Conservation (phyloP, 2,113 vertebrate species). For the Cheilinus undulatus region DNA sequence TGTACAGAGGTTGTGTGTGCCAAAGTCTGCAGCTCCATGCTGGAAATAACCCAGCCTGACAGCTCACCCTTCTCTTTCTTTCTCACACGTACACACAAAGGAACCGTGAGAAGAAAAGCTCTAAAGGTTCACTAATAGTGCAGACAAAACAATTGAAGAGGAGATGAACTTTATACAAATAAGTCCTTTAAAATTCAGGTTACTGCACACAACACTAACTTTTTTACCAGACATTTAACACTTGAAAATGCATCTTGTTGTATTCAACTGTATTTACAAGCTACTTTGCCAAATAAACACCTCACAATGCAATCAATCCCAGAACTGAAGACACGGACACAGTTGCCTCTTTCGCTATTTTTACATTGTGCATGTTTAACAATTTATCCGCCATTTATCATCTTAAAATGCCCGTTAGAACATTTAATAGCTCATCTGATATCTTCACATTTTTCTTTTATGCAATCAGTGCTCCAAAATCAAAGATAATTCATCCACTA, state of each 20-base stretch:
- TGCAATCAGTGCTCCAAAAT: neutral
- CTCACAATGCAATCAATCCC: too few relatives aligned
- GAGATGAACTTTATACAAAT: neutral
- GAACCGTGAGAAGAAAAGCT: slow-evolving; percentile 11
- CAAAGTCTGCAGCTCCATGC: slow-evolving; percentile 26
- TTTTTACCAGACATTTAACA: too few relatives aligned
- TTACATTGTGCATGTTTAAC: too few relatives aligned
- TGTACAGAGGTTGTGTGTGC: slow-evolving; percentile 26
- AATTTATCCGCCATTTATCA: neutral
- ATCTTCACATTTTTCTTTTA: neutral
- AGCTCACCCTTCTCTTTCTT: slow-evolving; percentile 6
- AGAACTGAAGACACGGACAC: too few relatives aligned
- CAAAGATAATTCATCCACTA: neutral
- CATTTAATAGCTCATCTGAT: neutral
- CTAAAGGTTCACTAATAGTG: neutral
- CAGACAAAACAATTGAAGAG: too few relatives aligned
- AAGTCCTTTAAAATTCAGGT: too few relatives aligned
- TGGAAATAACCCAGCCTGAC: slow-evolving; percentile 39
- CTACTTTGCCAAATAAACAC: too few relatives aligned
- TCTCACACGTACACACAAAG: slow-evolving; percentile 23
- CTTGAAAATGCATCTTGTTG: too few relatives aligned
- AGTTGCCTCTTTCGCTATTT: too few relatives aligned
- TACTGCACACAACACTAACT: too few relatives aligned
- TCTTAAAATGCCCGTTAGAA: neutral
- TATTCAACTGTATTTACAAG: too few relatives aligned